Base-by-base conservation (phyloP, 2,113 vertebrate genomes). In the Lamprologus ornatipinnis region DNA sequence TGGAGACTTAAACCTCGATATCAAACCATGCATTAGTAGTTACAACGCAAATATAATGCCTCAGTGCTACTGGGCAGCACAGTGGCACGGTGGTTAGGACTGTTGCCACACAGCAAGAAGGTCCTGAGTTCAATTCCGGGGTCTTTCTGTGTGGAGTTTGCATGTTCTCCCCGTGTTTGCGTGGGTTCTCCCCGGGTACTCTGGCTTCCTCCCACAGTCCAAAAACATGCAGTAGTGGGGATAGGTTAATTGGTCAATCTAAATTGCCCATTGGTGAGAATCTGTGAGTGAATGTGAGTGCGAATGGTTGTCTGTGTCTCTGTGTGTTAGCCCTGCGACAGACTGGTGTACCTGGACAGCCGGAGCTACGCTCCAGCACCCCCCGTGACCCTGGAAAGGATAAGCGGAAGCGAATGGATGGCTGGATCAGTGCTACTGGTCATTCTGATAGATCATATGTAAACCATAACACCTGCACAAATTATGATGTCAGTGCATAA, bases 311-410 rank as follows among this genome's bases (percentile, higher is more conserved):
- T 55, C 49, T 53, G 49, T n/a, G 49, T 53, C 9, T 53, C 54
- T 55, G 11, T 3, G 21, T 26, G 54, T 55, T 55, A 26, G 54
- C 53, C 53, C 21, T 1, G 21, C 6, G 2, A 55, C 21, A 26
- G 54, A 26, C 54, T 55, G 54, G 12, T 55, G 54, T 26, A 55
- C 12, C 54, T 26, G 21, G 11, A 55, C 54, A 55, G 21, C 54
- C 26, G 54, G 54, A 21, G 21, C 21, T 21, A 21, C 21, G 6
- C 54, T 57, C 54, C 54, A 57, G 0, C 0, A 0, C 0, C 54
- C 21, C 11, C 54, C 2, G 53, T 2, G 11, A 7, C 21, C 53
- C 11, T 55, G 21, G 54, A 26, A 57, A 26, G 54, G 21, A 57
- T 26, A 26, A 57, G 54, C 21, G 0, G 54, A 55, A 26, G 54